A percentile compares a stretch with the other conserved stretches of the same genome.
Conservation (phyloP, 2,888 invertebrate genomes). For the Cataglyphis albicans region DNA sequence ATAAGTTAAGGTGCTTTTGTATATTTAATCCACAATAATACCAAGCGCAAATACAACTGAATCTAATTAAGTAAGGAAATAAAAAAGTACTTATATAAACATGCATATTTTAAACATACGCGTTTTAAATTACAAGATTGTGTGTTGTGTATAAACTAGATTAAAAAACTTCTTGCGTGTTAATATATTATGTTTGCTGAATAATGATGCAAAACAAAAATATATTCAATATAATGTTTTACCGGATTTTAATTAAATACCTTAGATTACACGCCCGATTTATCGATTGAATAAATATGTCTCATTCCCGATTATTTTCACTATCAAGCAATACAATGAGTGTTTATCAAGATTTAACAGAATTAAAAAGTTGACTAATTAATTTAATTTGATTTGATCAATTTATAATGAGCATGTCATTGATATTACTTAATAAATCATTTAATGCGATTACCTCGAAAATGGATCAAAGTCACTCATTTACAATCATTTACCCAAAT, state of each 20-base stretch:
- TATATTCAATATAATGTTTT: not conserved
- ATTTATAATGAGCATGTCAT: conserved; percentile 38
- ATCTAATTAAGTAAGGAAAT: not conserved
- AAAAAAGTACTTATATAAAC: not conserved
- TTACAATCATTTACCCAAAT: conserved; percentile 12
- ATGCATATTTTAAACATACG: too few species aligned
- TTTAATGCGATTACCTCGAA: conserved; percentile 35
- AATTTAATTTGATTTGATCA: conserved; percentile 38
- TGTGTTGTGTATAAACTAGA: not conserved
- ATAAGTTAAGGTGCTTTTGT: not conserved
- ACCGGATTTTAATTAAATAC: conserved; percentile 18
- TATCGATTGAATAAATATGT: conserved; percentile 11
- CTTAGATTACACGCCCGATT: not conserved
- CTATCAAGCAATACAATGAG: conserved; percentile 4
- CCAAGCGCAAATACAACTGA: not conserved
- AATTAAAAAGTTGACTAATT: conserved; percentile 33
- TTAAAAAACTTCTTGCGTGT: conserved; percentile 1
- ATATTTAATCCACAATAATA: not conserved
- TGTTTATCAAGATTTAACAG: conserved; percentile 21
- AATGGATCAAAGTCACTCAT: conserved; percentile 27
- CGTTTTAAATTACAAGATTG: not conserved
- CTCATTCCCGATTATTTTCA: conserved; percentile 2
- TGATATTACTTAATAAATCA: conserved; percentile 30
- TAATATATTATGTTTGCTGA: conserved; percentile 15
- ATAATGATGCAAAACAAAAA: conserved; percentile 6